Evolutionary conservation across 1,140 invertebrate genomes (phyloP).

Genomic region (Apis dorsata): DNA sequence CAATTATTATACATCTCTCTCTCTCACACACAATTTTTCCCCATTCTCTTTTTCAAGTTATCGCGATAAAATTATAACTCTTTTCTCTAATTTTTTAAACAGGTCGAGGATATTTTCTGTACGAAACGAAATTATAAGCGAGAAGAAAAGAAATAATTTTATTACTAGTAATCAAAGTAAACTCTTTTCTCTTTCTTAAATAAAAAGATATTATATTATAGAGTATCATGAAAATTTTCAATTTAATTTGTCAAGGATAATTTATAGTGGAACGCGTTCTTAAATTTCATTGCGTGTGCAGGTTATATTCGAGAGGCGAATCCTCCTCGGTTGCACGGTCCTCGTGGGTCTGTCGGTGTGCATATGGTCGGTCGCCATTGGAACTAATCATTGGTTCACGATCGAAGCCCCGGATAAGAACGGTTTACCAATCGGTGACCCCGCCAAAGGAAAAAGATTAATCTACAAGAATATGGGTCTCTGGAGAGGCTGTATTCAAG

Average conservation of each 20-base stretch:
- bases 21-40: not conserved
- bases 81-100: too few species aligned
- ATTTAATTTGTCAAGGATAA: too few species aligned
- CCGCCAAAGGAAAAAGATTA: conserved; percentile 63
- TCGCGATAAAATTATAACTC: too few species aligned
- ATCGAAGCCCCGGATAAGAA: conserved; percentile 79
- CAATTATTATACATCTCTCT: not conserved
- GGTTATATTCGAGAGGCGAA: conserved; percentile 85
- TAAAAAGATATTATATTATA: too few species aligned
- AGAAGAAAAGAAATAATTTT: too few species aligned
- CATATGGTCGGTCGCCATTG: conserved; percentile 87
- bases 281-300: conserved; percentile 60
- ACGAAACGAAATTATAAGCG: too few species aligned
- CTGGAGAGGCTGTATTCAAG: conserved; percentile 83
- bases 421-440: conserved; percentile 65
- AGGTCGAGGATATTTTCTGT: too few species aligned
- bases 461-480: conserved; percentile 84
- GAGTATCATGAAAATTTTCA: too few species aligned
- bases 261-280: too few species aligned
- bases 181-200: too few species aligned
- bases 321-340: conserved; percentile 86
- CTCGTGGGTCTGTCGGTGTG: conserved; percentile 84
- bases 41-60: too few species aligned
- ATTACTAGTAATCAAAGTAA: too few species aligned
- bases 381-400: conserved; percentile 88